Conservation (phyloP, 1,140 invertebrate species). For the Hestina assimilis region DNA sequence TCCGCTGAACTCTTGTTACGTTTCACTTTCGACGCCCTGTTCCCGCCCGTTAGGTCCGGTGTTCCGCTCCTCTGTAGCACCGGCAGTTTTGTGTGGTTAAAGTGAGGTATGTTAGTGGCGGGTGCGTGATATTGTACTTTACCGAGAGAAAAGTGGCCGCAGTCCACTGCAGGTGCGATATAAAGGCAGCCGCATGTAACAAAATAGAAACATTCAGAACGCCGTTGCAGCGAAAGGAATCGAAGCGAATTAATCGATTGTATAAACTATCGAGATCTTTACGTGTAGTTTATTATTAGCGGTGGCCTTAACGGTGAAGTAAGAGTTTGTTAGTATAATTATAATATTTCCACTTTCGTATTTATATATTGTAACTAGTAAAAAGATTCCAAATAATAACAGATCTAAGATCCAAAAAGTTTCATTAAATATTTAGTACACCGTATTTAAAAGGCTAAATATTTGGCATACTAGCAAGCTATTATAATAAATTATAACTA, state of each 20-base stretch:
- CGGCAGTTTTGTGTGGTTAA: conserved; percentile 60
- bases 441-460: conserved; percentile 1
- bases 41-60: conserved; percentile 48
- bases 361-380: background rate
- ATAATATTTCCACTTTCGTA: background rate
- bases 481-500: conserved; percentile 15
- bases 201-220: conserved; percentile 76
- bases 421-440: background rate
- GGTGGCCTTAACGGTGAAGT: conserved; percentile 1
- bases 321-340: conserved; percentile 4
- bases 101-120: conserved; percentile 76
- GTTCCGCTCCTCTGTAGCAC: conserved; percentile 51
- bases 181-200: conserved; percentile 79
- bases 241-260: conserved; percentile 15
- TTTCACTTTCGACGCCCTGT: conserved; percentile 66
- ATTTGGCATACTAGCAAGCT: conserved; percentile 19
- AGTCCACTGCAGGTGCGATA: conserved; percentile 81
- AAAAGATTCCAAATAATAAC: background rate
- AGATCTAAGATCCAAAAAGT: conserved; percentile 1
- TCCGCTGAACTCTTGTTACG: conserved; percentile 75
- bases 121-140: conserved; percentile 83
- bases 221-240: conserved; percentile 9
- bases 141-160: conserved; percentile 80
- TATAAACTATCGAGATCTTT: conserved; percentile 4
- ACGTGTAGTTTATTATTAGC: background rate